Percentiles rank a stretch among this genome's conserved stretches.
These are phyloP conservation scores for Caenorhabditis doughertyi DNA, from an alignment of 2,888 invertebrate genomes.

Conservation along the genomic window DNA sequence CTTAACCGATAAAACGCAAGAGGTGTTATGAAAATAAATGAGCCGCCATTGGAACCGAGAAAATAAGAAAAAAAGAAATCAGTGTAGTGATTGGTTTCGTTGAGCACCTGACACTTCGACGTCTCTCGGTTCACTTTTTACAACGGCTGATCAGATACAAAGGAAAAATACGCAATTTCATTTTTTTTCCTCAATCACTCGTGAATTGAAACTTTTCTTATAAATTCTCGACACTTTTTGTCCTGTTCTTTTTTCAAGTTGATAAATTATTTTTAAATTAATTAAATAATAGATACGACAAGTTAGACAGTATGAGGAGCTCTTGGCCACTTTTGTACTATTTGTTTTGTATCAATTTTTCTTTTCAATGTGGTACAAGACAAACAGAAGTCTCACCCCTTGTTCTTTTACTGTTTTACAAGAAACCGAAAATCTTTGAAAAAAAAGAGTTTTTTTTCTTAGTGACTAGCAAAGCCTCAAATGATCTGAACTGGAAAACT, in stretches of 20 bases:
- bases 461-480: too few relatives aligned
- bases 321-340: slow-evolving; percentile 45
- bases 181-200: slow-evolving; percentile 1
- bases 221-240: not conserved
- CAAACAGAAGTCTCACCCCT: slow-evolving; percentile 48
- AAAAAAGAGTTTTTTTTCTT: not conserved
- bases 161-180: slow-evolving; percentile 23
- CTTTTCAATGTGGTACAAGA: slow-evolving; percentile 56
- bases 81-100: slow-evolving; percentile 63
- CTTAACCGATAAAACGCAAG: slow-evolving; percentile 42
- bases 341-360: slow-evolving; percentile 56
- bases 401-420: slow-evolving; percentile 48
- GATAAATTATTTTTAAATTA: not conserved
- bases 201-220: not conserved
- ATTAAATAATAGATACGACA: slow-evolving; percentile 6
- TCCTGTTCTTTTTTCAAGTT: not conserved
- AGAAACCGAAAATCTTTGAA: slow-evolving; percentile 24
- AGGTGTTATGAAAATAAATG: slow-evolving; percentile 67
- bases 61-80: slow-evolving; percentile 44
- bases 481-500: too few relatives aligned
- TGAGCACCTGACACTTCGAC: slow-evolving; percentile 62
- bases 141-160: slow-evolving; percentile 1
- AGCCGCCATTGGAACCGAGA: slow-evolving; percentile 39
- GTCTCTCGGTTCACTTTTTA: slow-evolving; percentile 42
- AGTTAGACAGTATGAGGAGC: not conserved